These are phyloP conservation scores for Lonchura striata DNA, from an alignment of 2,113 vertebrate genomes.

Conservation along the genomic window DNA sequence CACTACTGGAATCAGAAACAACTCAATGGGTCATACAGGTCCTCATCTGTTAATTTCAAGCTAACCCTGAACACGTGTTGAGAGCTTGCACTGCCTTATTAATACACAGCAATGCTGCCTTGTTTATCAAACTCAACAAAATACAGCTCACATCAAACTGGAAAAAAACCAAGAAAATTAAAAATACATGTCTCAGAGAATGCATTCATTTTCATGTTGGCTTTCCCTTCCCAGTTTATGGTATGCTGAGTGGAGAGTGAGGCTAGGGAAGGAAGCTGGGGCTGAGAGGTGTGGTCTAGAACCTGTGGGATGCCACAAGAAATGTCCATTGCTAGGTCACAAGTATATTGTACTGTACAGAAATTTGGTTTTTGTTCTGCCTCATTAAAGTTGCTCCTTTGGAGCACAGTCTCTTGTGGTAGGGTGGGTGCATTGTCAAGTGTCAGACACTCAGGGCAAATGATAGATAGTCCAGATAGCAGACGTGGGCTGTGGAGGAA, in stretches of 20 bases:
- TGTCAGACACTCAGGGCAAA: not conserved
- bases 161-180: not conserved
- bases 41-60: not conserved
- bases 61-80: accelerated
- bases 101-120: not conserved
- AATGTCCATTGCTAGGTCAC: not conserved
- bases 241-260: not conserved
- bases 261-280: not conserved
- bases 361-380: not conserved
- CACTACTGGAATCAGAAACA: not conserved
- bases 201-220: not conserved
- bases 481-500: not conserved
- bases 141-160: not conserved
- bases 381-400: not conserved
- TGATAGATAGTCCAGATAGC: not conserved
- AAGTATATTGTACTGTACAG: not conserved
- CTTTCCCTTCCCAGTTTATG: not conserved
- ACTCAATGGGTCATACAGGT: not conserved
- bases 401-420: accelerated
- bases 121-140: not conserved
- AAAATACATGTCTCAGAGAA: not conserved
- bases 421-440: not conserved
- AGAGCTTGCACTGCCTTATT: not conserved
- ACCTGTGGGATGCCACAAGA: not conserved
- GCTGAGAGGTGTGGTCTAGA: not conserved